These are phyloP conservation scores for Pilophorus perplexus DNA, from an alignment of 2,888 invertebrate species.

Conservation along the genomic window DNA sequence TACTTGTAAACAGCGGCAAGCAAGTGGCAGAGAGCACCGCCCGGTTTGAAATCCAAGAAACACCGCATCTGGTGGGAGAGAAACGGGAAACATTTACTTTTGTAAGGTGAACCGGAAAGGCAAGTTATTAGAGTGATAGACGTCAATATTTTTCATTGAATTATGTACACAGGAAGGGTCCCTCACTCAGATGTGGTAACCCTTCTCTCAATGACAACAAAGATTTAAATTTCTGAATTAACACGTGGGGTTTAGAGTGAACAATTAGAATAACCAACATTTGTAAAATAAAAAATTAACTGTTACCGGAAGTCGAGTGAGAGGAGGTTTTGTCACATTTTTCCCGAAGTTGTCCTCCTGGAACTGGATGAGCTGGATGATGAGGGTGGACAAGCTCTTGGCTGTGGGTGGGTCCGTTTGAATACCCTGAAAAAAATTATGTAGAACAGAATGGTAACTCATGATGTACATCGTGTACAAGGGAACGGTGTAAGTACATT, in stretches of 20 bases:
- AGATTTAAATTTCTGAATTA: too few relatives aligned
- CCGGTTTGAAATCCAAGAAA: constrained; percentile 93
- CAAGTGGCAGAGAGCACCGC: constrained; percentile 89
- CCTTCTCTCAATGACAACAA: too few relatives aligned
- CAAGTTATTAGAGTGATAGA: not conserved
- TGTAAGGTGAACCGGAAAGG: not conserved
- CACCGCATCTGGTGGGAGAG: constrained; percentile 71
- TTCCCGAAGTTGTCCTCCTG: constrained; percentile 95
- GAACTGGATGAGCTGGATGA: constrained; percentile 88
- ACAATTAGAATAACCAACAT: not conserved
- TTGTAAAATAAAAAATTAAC: too few relatives aligned
- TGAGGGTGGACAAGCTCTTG: constrained; percentile 79
- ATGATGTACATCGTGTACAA: too few relatives aligned
- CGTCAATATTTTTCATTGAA: too few relatives aligned
- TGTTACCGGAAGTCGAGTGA: constrained; percentile 78
- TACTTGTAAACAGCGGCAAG: constrained; percentile 91
- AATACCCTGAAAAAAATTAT: constrained; percentile 64
- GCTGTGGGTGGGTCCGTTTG: constrained; percentile 93
- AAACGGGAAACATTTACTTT: not conserved
- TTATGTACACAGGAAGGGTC: too few relatives aligned
- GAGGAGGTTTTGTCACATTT: constrained; percentile 84
- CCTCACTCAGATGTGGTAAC: too few relatives aligned
- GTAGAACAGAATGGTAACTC: too few relatives aligned
- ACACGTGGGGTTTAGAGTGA: not conserved
- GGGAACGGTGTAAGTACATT: too few relatives aligned